Percentiles rank a stretch among this genome's conserved stretches.
phyloP scores from a whole-genome alignment of 2,113 vertebrate genomes.

The Percopsis transmontana region DNA sequence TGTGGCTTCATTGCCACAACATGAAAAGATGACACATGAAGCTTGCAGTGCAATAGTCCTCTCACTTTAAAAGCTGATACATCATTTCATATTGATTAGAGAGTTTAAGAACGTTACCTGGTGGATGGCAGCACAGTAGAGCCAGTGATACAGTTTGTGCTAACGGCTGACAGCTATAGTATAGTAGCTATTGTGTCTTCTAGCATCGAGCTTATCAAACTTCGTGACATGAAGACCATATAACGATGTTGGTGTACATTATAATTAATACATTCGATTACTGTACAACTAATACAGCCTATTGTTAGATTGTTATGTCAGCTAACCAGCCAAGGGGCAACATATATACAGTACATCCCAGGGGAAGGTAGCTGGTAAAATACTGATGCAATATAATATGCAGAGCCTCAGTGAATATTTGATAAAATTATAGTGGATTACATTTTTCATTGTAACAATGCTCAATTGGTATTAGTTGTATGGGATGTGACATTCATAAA shows the following conservation, averaged over 20 bases:
- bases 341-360: no score
- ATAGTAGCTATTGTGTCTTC: conserved; percentile 24
- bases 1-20: conserved; percentile 46
- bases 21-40: conserved; percentile 68
- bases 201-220: conserved; percentile 8
- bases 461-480: background rate
- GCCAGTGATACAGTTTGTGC: conserved; percentile 60
- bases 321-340: background rate
- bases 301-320: background rate
- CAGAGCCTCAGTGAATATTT: no score
- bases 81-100: conserved; percentile 68
- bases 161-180: conserved; percentile 56
- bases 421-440: background rate
- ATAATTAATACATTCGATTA: background rate
- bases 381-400: no score
- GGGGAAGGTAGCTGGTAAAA: no score
- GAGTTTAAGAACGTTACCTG: conserved; percentile 67
- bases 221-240: background rate
- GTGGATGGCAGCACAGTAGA: conserved; percentile 56
- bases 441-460: background rate
- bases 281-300: no score
- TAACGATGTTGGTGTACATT: conserved; percentile 1
- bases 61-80: conserved; percentile 59
- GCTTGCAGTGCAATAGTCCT: conserved; percentile 51
- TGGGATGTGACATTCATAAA: background rate